phyloP scores from a whole-genome alignment of 2,888 invertebrate species.

The Tolmerus cingulatus region DNA sequence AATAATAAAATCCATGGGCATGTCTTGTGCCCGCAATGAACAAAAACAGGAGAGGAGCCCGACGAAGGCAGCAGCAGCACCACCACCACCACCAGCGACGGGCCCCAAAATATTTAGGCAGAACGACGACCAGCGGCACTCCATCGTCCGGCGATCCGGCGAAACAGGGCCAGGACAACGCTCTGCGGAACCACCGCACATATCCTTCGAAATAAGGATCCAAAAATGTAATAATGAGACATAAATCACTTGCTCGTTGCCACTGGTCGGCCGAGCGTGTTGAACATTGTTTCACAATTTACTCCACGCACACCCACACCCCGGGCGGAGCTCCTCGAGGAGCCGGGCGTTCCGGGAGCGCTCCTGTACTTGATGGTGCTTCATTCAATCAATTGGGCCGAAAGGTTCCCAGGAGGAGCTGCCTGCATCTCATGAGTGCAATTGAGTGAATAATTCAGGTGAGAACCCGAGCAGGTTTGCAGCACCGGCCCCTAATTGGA shows the following conservation, averaged over 20 bases:
- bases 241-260: constrained; percentile 48
- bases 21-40: constrained; percentile 33
- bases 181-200: constrained; percentile 25
- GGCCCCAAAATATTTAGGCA: constrained; percentile 23
- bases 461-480: neutral
- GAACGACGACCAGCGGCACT: neutral
- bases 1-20: constrained; percentile 49
- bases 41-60: constrained; percentile 14
- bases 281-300: constrained; percentile 39
- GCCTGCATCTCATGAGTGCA: neutral
- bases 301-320: neutral
- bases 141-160: neutral
- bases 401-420: neutral
- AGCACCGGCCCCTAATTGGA: neutral
- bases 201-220: constrained; percentile 47
- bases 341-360: neutral
- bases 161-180: neutral
- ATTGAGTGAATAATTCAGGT: neutral
- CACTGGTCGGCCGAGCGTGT: constrained; percentile 9
- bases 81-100: neutral
- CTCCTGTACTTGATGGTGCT: neutral
- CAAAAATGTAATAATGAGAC: constrained; percentile 50
- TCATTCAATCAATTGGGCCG: constrained; percentile 15
- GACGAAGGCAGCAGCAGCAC: neutral
- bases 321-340: neutral